Evolutionary conservation across 2,113 vertebrate species (phyloP).

Genomic region (Scomber japonicus): DNA sequence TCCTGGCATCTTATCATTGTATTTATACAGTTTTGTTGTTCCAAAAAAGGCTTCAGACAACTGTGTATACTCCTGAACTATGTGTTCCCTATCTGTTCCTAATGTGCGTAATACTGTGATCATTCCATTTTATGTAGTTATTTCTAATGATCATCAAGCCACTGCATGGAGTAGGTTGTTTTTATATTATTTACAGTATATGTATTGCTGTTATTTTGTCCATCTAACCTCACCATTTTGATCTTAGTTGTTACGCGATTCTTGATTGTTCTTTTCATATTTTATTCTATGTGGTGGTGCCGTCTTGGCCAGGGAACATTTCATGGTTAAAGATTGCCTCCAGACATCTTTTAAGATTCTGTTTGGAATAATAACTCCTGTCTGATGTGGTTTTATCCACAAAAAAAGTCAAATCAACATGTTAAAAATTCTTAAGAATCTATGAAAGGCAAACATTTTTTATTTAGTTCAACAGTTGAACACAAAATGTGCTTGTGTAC

Average conservation of each 20-base stretch:
- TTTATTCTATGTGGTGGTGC: neutral
- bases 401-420: too few species aligned
- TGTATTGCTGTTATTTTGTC: neutral
- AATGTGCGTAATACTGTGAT: neutral
- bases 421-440: too few species aligned
- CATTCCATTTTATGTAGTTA: neutral
- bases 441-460: too few species aligned
- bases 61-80: neutral
- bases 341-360: neutral
- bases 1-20: neutral
- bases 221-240: too few species aligned
- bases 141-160: too few species aligned
- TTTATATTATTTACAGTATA: too few species aligned
- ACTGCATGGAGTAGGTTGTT: too few species aligned
- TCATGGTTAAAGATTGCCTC: neutral
- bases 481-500: neutral
- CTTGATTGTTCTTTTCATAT: neutral
- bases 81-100: neutral
- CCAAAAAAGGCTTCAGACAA: neutral
- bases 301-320: neutral
- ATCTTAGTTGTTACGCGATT: neutral
- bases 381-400: neutral
- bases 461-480: neutral
- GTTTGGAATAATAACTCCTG: neutral
- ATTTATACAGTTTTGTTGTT: neutral